Evolutionary conservation across 2,797 vertebrate species (phyloP).

Genomic region (Iguana delicatissima): DNA sequence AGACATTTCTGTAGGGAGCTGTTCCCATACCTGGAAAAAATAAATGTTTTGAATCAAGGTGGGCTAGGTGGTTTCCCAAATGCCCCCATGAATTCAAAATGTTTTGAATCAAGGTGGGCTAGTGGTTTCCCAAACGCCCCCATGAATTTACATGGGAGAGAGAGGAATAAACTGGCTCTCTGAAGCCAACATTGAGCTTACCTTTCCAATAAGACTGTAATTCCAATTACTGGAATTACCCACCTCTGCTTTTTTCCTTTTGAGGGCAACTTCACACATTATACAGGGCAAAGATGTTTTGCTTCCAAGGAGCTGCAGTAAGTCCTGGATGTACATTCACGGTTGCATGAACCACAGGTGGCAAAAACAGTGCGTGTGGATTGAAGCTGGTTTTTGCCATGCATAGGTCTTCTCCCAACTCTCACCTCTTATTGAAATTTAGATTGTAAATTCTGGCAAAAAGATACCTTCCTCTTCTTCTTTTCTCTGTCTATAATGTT

Average conservation of each 20-base stretch:
- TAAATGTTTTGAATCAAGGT: too few relatives aligned
- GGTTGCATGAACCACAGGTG: neutral
- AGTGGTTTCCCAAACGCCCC: too few relatives aligned
- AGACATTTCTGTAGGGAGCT: too few relatives aligned
- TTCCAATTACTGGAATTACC: neutral
- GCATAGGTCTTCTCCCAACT: neutral
- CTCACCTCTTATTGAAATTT: neutral
- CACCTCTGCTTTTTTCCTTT: neutral
- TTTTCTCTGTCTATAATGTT: neutral
- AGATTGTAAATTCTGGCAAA: neutral
- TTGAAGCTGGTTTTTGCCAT: neutral
- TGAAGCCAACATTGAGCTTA: neutral
- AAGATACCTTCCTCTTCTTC: neutral
- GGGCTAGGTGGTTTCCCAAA: too few relatives aligned
- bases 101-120: too few relatives aligned
- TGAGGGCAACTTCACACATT: neutral
- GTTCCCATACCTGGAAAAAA: too few relatives aligned
- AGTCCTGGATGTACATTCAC: neutral
- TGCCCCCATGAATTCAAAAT: too few relatives aligned
- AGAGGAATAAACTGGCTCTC: neutral
- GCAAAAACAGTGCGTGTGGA: neutral
- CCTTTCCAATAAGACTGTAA: too few relatives aligned
- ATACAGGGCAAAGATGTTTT: neutral
- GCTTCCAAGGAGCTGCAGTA: neutral
- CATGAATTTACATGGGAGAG: neutral